phyloP scores from a whole-genome alignment of 2,797 vertebrate genomes.

The Hippopotamyrus pictus region DNA sequence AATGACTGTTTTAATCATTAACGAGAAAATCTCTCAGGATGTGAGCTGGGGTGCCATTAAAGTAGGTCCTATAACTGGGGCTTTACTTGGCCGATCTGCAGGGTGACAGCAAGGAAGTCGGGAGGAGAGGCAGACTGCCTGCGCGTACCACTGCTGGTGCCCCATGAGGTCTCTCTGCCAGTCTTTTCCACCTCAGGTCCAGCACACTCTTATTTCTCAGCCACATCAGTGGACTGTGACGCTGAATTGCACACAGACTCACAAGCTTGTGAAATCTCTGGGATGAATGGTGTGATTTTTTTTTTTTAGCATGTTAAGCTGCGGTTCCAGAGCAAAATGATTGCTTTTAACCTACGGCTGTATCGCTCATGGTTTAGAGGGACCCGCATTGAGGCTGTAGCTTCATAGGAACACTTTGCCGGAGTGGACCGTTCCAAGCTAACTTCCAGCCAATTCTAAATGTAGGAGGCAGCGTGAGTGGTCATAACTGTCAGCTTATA shows the following conservation, averaged over 20 bases:
- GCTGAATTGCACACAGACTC: background rate
- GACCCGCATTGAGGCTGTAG: background rate
- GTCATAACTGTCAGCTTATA: background rate
- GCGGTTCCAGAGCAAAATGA: background rate
- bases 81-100: conserved; percentile 33
- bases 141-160: background rate
- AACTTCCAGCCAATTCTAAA: background rate
- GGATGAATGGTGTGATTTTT: background rate
- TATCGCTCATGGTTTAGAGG: background rate
- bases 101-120: conserved; percentile 28
- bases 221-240: background rate
- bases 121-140: conserved; percentile 19
- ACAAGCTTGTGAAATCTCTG: background rate
- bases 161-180: background rate
- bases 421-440: background rate
- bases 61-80: conserved; percentile 45
- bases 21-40: conserved; percentile 37
- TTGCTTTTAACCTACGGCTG: background rate
- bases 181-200: background rate
- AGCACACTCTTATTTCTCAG: background rate
- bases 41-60: conserved; percentile 52
- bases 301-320: background rate
- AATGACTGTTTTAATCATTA: conserved; percentile 63
- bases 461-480: background rate
- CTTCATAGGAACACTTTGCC: background rate